A percentile compares a stretch with the other conserved stretches of the same genome.
These are phyloP conservation scores for Podarcis cretensis DNA, from an alignment of 2,113 vertebrate genomes.

Conservation along the genomic window DNA sequence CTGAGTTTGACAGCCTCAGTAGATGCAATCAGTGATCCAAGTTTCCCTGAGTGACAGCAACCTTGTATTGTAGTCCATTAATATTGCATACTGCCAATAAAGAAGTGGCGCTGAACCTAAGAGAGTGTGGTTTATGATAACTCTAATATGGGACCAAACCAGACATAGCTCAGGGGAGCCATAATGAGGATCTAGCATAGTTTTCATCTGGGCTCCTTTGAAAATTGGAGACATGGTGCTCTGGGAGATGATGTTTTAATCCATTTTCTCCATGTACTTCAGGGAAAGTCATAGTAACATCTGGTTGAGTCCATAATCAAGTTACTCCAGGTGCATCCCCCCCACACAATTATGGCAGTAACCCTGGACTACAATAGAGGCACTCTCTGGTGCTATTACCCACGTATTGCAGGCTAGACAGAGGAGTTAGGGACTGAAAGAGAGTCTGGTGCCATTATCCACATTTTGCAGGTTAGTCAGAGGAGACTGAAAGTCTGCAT, in stretches of 20 bases:
- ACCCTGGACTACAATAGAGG: neutral
- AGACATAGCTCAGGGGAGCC: neutral
- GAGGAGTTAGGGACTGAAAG: too few relatives aligned
- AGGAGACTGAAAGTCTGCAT: neutral
- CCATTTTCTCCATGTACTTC: too few relatives aligned
- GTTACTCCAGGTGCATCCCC: neutral
- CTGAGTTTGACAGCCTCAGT: neutral
- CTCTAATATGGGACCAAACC: neutral
- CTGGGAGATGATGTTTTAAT: neutral
- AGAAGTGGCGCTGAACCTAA: neutral
- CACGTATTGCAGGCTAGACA: too few relatives aligned
- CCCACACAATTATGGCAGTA: neutral
- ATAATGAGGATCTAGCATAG: neutral
- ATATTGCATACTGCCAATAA: neutral
- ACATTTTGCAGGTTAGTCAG: too few relatives aligned
- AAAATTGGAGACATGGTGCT: neutral
- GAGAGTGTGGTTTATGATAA: neutral
- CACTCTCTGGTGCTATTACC: too few relatives aligned
- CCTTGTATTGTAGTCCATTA: neutral
- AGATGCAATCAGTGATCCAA: neutral
- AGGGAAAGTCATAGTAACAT: neutral
- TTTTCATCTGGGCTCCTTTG: neutral
- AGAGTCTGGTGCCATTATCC: too few relatives aligned
- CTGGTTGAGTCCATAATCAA: neutral
- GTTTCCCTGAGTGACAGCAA: neutral